Evolutionary conservation across 2,113 vertebrate species (phyloP).

Genomic region (Tragelaphus scriptus): DNA sequence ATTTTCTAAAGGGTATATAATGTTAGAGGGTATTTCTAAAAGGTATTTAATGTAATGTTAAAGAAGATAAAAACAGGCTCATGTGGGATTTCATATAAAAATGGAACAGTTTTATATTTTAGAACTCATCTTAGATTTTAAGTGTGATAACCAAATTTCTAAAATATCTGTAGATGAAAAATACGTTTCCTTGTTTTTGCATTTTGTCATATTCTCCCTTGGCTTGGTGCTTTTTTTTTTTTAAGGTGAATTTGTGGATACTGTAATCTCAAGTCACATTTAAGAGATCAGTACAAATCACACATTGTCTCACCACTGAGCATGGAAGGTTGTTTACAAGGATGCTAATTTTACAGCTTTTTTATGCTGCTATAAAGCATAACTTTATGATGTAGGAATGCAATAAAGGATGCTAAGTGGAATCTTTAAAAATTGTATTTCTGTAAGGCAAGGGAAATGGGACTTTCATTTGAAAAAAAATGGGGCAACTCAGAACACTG

Average conservation of each 20-base stretch:
- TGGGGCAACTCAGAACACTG: slow-evolving; percentile 54
- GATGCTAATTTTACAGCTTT: slow-evolving; percentile 78
- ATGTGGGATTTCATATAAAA: slow-evolving; percentile 21
- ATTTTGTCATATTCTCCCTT: background rate
- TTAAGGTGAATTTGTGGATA: slow-evolving; percentile 10
- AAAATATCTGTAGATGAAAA: background rate
- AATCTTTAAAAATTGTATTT: slow-evolving; percentile 78
- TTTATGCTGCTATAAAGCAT: slow-evolving; percentile 80
- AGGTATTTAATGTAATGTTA: background rate
- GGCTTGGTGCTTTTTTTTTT: background rate
- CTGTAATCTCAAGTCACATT: slow-evolving; percentile 37
- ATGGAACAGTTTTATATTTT: background rate
- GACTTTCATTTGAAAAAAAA: slow-evolving; percentile 57
- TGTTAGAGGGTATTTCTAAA: slow-evolving; percentile 16
- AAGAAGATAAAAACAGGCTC: background rate
- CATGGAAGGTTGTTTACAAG: slow-evolving; percentile 80
- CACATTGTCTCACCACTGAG: slow-evolving; percentile 56
- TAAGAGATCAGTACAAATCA: slow-evolving; percentile 67
- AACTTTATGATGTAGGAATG: slow-evolving; percentile 82
- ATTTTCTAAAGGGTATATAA: background rate
- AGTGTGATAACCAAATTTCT: slow-evolving; percentile 12
- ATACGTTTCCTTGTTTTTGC: background rate
- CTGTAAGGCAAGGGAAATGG: slow-evolving; percentile 74
- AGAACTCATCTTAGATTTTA: background rate
- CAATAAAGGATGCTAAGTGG: slow-evolving; percentile 77